Evolutionary conservation across 2,888 invertebrate genomes (phyloP).

Genomic region (Amblyjoppa fuscipennis): DNA sequence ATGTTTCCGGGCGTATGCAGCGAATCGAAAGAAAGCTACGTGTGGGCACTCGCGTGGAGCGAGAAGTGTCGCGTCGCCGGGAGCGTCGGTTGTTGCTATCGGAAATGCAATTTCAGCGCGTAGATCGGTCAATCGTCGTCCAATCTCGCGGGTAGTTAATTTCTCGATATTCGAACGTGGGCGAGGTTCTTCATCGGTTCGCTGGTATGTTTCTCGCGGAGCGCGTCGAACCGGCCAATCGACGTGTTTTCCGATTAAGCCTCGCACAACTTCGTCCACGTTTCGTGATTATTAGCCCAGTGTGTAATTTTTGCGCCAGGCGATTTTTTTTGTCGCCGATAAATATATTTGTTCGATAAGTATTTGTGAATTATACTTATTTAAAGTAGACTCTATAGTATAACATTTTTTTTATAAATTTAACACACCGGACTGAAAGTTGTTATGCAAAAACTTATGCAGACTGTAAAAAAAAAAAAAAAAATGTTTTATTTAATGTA

Average conservation of each 20-base stretch:
- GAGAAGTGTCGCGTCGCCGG: slow-evolving; percentile 14
- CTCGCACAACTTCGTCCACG: background rate
- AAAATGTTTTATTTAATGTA: too few relatives aligned
- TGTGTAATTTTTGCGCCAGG: background rate
- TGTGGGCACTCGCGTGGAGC: background rate
- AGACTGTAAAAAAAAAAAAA: too few relatives aligned
- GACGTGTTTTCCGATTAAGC: slow-evolving; percentile 48
- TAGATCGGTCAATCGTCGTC: slow-evolving; percentile 60
- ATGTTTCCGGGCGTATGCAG: background rate
- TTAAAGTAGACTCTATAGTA: too few relatives aligned
- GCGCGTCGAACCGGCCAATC: slow-evolving; percentile 40
- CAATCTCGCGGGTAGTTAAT: slow-evolving; percentile 66
- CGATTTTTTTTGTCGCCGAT: background rate
- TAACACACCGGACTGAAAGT: too few relatives aligned
- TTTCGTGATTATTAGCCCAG: background rate
- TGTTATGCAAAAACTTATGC: too few relatives aligned
- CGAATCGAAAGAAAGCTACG: background rate
- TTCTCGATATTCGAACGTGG: slow-evolving; percentile 61
- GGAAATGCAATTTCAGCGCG: slow-evolving; percentile 66
- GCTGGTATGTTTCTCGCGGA: background rate
- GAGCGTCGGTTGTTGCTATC: slow-evolving; percentile 12
- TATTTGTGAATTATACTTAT: background rate
- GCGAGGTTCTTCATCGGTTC: slow-evolving; percentile 14
- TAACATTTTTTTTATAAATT: too few relatives aligned
- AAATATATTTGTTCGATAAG: background rate